Evolutionary conservation across 2,888 invertebrate species (phyloP).

Genomic region (Spisula solida): DNA sequence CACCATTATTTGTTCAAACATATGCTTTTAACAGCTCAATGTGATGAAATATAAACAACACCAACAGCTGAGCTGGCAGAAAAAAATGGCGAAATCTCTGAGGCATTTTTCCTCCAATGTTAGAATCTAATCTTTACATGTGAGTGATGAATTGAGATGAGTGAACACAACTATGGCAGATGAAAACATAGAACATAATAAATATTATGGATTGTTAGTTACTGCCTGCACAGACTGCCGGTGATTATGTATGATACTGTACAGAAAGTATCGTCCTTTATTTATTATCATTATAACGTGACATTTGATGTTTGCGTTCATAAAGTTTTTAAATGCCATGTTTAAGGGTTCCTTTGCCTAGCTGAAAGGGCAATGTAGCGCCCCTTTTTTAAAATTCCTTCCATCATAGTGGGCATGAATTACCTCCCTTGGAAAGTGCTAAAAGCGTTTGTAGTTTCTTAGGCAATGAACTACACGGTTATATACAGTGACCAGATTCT

Average conservation of each 20-base stretch:
- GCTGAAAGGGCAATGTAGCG: too few species aligned
- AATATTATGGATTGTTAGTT: neutral
- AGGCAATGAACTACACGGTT: too few species aligned
- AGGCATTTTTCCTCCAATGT: conserved; percentile 28
- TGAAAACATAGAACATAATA: conserved; percentile 30
- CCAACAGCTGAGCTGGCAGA: conserved; percentile 56
- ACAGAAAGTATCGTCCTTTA: too few species aligned
- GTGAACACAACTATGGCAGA: conserved; percentile 37
- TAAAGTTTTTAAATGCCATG: too few species aligned
- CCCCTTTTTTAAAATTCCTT: too few species aligned
- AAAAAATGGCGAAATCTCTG: conserved; percentile 27
- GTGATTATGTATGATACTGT: neutral
- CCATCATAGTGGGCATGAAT: too few species aligned
- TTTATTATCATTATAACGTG: too few species aligned
- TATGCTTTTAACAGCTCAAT: conserved; percentile 61
- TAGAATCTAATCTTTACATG: conserved; percentile 50
- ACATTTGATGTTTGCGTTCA: too few species aligned
- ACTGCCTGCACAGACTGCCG: neutral
- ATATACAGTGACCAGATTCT: too few species aligned
- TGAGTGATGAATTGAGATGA: conserved; percentile 53
- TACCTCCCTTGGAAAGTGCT: too few species aligned
- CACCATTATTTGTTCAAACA: conserved; percentile 59
- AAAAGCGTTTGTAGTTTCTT: too few species aligned
- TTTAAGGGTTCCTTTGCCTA: too few species aligned
- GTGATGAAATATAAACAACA: conserved; percentile 61